Percentiles rank a stretch among this genome's conserved stretches.
Conservation (phyloP, 2,888 invertebrate species). For the Actias luna region DNA sequence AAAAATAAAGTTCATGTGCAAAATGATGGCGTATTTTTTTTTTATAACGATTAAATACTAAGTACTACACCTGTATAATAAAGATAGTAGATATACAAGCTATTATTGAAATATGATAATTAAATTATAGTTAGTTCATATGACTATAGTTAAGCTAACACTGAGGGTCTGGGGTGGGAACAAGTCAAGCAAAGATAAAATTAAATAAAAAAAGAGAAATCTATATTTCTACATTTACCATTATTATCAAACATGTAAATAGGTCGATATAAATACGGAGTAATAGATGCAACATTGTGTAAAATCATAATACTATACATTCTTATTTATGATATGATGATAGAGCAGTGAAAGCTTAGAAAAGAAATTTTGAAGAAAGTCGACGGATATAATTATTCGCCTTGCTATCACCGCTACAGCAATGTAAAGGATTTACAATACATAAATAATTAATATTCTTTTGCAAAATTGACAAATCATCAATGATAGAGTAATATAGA, state of each 20-base stretch:
- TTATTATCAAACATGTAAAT: background rate
- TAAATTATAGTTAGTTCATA: no score
- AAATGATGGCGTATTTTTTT: no score
- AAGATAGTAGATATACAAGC: background rate
- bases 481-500: conserved; percentile 9
- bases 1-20: background rate
- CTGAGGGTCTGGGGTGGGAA: no score
- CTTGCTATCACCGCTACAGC: conserved; percentile 5
- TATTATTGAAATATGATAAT: no score
- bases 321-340: background rate
- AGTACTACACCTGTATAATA: no score
- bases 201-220: background rate
- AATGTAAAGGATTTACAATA: background rate
- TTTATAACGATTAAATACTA: no score
- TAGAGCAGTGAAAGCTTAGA: conserved; percentile 7
- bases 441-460: background rate
- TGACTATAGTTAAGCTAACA: no score
- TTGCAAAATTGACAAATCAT: conserved; percentile 12
- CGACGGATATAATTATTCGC: conserved; percentile 1
- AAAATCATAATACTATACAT: background rate
- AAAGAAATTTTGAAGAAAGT: conserved; percentile 2
- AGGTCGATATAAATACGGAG: background rate
- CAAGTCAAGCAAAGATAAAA: no score
- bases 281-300: background rate
- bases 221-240: background rate